Base-by-base conservation (phyloP, 2,797 vertebrate genomes). In the Leucoraja ocellata region DNA sequence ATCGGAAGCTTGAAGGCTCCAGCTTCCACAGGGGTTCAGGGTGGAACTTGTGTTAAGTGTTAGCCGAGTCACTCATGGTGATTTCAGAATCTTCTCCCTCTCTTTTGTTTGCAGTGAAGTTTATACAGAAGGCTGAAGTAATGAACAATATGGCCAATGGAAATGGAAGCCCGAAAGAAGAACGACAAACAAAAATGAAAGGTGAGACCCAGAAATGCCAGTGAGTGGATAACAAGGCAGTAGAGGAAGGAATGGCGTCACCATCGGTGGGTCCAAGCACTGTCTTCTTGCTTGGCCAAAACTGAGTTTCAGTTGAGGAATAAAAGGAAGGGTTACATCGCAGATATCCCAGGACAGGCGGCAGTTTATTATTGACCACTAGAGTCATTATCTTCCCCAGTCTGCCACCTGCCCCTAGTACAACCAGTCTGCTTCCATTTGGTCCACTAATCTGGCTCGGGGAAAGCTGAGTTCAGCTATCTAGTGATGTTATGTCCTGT, bases 71-170 rank as follows among this genome's bases (percentile, higher is more conserved):
- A 25, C 65, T 73, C 36, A 39, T 21, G 39, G 9, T 46, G 18
- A 1, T 92, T 76, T 39, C 13, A 74, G 79, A 86, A 93, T 36
- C 93, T 83, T 84, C 88, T 58, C 86, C 73, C 93, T 91, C 94
- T 95, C 95, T 96, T 81, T 80, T 95, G 94, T 96, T 96, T 95
- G 92, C 96, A 98, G 98, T 96, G n/a, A 98, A 97, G 96, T 97
- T 98, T 96, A 98, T 97, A 95, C 97, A 98, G 93, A 98, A 97
- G 94, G 97, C 97, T 94, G 97, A 97, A 94, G 95, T 96, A 93
- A 95, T 98, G 96, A 97, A 96, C 95, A 97, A 94, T 94, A 95
- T 98, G 94, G 96, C 96, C 94, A 96, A 96, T 95, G 95, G 95
- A 95, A 97, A 97, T 94, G 95, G 93, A 93, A 96, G 96, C 25